Evolutionary conservation across 2,888 invertebrate species (phyloP), one percentile per base, ranked within the genome.

Genomic region (Athalia circularis): DNA sequence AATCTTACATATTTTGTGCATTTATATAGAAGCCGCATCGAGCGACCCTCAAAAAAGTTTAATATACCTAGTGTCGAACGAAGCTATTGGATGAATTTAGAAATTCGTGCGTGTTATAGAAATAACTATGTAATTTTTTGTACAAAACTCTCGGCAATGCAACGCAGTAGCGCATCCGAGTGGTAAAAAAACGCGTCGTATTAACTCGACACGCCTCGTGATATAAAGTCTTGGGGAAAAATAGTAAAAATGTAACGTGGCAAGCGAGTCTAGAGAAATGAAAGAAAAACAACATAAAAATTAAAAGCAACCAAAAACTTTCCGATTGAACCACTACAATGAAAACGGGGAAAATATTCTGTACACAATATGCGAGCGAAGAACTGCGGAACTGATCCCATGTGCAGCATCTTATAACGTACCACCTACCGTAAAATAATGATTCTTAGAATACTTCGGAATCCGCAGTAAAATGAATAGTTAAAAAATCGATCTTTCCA

Each of bases 51-150:
- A 29, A 29, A 29, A 29, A 29, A 29, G 29, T 29, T 29, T 29
- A 29, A 29, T 29, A 29, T 29, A n/a, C n/a, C n/a, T n/a, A 29
- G 29, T 29, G 29, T 29, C 29, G 29, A 29, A 29, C 29, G 29
- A 29, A 29, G 29, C 29, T 29, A 52, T 54, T 50, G 52, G 68
- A 68, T 68, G 15, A 68, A 29, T 68, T 68, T 29, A 54, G 68
- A 54, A 68, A 68, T 54, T 68, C 68, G 68, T 68, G 54, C 54
- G 54, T 54, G 68, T 50, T 43, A 29, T 29, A 29, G 29, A 29
- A 29, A 29, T 68, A 54, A 68, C 68, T 50, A 68, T 54, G 68
- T 68, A 54, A 68, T 68, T 68, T 68, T 68, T 68, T 68, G 52
- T 15, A n/a, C 68, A 13, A n/a, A 15, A 50, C 1, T 52, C 43